A percentile compares a stretch with the other conserved stretches of the same genome.
Evolutionary conservation across 2,888 invertebrate species (phyloP).

Genomic region (Lysandra coridon): DNA sequence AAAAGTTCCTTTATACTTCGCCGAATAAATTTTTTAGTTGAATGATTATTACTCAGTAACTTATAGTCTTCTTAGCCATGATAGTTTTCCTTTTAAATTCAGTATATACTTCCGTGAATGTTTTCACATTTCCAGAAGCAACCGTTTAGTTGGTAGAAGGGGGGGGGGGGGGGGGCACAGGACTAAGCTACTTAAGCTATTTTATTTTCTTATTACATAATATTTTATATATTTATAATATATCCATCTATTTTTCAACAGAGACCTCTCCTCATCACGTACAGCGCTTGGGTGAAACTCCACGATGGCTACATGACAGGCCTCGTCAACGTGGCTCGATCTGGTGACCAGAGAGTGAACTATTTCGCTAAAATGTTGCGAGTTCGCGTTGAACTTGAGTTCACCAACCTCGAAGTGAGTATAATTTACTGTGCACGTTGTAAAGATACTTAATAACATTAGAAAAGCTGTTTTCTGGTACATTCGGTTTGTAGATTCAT

Average conservation of each 20-base stretch:
- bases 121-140: too few relatives aligned
- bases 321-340: conserved; percentile 65
- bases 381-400: conserved; percentile 62
- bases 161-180: too few relatives aligned
- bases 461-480: background rate
- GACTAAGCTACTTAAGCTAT: too few relatives aligned
- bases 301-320: conserved; percentile 72
- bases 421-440: background rate
- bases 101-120: too few relatives aligned
- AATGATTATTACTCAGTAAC: too few relatives aligned
- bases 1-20: too few relatives aligned
- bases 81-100: too few relatives aligned
- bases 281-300: conserved; percentile 75
- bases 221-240: too few relatives aligned
- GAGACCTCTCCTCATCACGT: conserved; percentile 69
- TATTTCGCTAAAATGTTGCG: conserved; percentile 74
- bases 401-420: conserved; percentile 61
- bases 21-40: too few relatives aligned
- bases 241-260: conserved; percentile 45
- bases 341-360: conserved; percentile 68
- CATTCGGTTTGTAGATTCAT: background rate
- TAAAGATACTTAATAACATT: background rate
- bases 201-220: background rate
- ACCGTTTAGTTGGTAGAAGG: too few relatives aligned
- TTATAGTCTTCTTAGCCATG: too few relatives aligned